A percentile compares a stretch with the other conserved stretches of the same genome.
phyloP scores from a whole-genome alignment of 2,113 vertebrate genomes.

The Sebastes schlegelii region DNA sequence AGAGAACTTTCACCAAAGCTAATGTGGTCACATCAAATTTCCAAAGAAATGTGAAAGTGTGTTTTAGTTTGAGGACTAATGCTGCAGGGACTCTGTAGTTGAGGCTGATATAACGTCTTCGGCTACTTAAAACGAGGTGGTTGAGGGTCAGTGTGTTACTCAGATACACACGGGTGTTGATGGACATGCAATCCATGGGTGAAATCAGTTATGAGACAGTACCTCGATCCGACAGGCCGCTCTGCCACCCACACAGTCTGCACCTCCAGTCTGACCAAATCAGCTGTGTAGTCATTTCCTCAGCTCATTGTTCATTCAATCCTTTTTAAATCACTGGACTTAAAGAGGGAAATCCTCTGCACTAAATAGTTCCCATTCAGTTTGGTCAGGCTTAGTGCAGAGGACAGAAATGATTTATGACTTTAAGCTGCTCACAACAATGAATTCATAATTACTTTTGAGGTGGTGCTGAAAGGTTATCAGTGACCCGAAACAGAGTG shows the following conservation, averaged over 20 bases:
- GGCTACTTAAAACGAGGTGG: constrained; percentile 1
- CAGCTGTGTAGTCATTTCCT: not conserved
- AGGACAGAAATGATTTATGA: constrained; percentile 38
- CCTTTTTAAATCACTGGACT: constrained; percentile 44
- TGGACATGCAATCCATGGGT: constrained; percentile 1
- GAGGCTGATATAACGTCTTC: not conserved
- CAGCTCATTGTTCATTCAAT: constrained; percentile 37
- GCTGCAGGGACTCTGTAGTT: not conserved
- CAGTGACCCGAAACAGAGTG: constrained; percentile 35
- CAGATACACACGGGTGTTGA: constrained; percentile 6
- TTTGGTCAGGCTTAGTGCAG: constrained; percentile 41
- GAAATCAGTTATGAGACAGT: constrained; percentile 13
- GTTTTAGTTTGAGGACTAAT: not conserved
- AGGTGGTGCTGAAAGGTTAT: constrained; percentile 16
- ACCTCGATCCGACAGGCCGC: not conserved
- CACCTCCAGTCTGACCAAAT: constrained; percentile 7
- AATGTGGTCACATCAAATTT: too few relatives aligned
- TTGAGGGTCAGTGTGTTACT: not conserved
- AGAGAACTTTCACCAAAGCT: too few relatives aligned
- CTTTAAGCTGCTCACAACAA: constrained; percentile 23
- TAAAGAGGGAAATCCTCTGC: constrained; percentile 20
- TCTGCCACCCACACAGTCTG: not conserved
- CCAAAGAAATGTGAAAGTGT: too few relatives aligned
- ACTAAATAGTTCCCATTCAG: constrained; percentile 32
- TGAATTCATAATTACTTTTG: constrained; percentile 47